Base-by-base conservation (phyloP, 2,113 vertebrate genomes). In the Patagioenas fasciata region DNA sequence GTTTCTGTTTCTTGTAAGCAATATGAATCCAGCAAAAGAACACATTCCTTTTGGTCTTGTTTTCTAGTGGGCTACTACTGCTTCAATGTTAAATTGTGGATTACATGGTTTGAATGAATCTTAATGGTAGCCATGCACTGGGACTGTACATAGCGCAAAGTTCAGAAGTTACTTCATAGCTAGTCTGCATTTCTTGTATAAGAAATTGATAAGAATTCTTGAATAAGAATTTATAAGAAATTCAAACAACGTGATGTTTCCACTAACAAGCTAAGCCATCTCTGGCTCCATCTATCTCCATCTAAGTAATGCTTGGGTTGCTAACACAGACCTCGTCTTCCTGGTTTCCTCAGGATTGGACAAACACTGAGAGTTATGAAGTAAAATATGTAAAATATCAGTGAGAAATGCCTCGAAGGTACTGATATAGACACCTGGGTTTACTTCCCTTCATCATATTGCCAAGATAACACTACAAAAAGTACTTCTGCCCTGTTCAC, bases 51-150 rank as follows among this genome's bases (percentile, higher is more conserved):
- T 70, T 44, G 48, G 70, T 93, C 73, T n/a, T 85, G 16, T 85
- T 93, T 82, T 61, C 36, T 56, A 51, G 15, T 0, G 14, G 31
- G 29, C n/a, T 88, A 69, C 78, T 51, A 31, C 42, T 78, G 40
- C 64, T 95, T 93, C 81, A 5, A 11, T 31, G 56, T 51, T 91
- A 93, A 86, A 77, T 75, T 73, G 44, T 5, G 26, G 73, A 72
- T 81, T 85, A 71, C 28, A 58, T 47, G 79, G 88, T 96, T 94
- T 96, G 88, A 92, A 89, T 80, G 89, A 95, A 80, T 58, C 12
- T 60, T 82, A 91, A 94, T 82, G 84, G 47, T 57, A 94, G 87
- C 84, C 93, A 89, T 20, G 31, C 74, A n/a, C 26, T 9, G 48
- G 42, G 83, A 66, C 6, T n/a, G 32, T 1, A 1, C 13, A 42